Percentiles rank a stretch among this genome's conserved stretches.
Evolutionary conservation across 92 coral and sea anemone species (phyloP).

Genomic region (Porites evermanni): DNA sequence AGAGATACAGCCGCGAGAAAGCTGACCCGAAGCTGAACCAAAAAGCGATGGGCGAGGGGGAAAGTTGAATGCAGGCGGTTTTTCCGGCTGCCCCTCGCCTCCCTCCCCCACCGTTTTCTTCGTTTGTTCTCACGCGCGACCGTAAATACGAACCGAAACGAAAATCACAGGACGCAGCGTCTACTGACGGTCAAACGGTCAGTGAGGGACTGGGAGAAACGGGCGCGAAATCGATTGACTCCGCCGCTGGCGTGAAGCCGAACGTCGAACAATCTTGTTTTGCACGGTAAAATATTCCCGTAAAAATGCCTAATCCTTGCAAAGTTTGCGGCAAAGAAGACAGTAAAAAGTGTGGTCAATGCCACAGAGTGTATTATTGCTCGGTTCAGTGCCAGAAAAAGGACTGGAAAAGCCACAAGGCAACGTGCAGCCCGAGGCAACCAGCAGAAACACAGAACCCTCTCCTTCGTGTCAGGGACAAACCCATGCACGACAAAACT

Average conservation of each 20-base stretch:
- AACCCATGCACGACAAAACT: not conserved
- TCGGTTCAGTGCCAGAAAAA: conserved; percentile 29
- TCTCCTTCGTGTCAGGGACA: not conserved
- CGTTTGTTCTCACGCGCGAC: too few species aligned
- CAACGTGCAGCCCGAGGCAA: not conserved
- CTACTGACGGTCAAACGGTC: too few species aligned
- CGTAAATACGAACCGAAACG: too few species aligned
- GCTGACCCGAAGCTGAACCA: too few species aligned
- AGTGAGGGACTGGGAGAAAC: not conserved
- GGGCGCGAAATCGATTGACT: too few species aligned
- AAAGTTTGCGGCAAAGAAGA: conserved; percentile 24
- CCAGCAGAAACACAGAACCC: not conserved
- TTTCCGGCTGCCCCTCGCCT: too few species aligned
- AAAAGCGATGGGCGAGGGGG: too few species aligned
- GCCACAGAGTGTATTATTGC: conserved; percentile 28
- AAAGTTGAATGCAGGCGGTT: too few species aligned
- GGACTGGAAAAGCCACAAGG: conserved; percentile 36
- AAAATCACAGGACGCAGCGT: too few species aligned
- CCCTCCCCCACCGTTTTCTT: too few species aligned
- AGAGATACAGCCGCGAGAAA: too few species aligned
- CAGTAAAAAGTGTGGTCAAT: conserved; percentile 25
- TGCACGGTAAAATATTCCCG: not conserved
- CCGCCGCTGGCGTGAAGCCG: too few species aligned
- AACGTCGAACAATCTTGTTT: not conserved
- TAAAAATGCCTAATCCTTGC: conserved; percentile 7